A percentile compares a stretch with the other conserved stretches of the same genome.
These are phyloP conservation scores for Doryteuthis pealeii DNA, from an alignment of 1,140 invertebrate genomes.

Conservation along the genomic window DNA sequence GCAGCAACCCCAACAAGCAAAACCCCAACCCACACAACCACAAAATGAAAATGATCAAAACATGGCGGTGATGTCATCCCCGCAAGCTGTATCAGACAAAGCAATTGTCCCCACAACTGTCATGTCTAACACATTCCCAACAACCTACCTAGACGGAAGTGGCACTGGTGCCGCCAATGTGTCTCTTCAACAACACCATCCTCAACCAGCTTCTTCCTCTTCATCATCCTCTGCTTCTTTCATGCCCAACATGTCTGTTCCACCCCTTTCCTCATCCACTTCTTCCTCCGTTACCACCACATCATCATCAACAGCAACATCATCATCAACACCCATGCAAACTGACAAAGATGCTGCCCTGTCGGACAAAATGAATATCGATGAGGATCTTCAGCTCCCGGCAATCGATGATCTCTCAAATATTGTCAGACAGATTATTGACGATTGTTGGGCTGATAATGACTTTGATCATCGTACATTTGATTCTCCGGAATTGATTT, in stretches of 20 bases:
- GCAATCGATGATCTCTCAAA: slow-evolving; percentile 1
- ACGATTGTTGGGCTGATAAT: slow-evolving; percentile 4
- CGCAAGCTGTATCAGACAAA: not conserved
- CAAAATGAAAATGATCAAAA: not conserved
- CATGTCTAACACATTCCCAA: not conserved
- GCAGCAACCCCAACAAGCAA: not conserved
- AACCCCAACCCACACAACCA: not conserved
- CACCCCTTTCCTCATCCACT: not conserved
- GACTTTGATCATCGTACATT: slow-evolving; percentile 4
- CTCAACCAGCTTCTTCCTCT: too few species aligned
- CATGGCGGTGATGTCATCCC: not conserved
- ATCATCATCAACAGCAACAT: not conserved
- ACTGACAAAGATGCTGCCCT: not conserved
- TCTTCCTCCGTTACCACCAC: not conserved
- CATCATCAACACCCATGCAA: not conserved
- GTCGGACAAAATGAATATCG: slow-evolving; percentile 1
- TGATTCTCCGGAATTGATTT: not conserved
- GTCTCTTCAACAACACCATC: not conserved
- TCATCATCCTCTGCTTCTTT: too few species aligned
- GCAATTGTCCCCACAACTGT: not conserved
- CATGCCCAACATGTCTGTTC: too few species aligned
- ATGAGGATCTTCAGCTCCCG: not conserved
- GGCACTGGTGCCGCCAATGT: not conserved
- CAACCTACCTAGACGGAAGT: not conserved
- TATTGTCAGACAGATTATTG: not conserved